These are phyloP conservation scores for Thalpophila matura DNA, from an alignment of 2,888 invertebrate species.

Conservation along the genomic window DNA sequence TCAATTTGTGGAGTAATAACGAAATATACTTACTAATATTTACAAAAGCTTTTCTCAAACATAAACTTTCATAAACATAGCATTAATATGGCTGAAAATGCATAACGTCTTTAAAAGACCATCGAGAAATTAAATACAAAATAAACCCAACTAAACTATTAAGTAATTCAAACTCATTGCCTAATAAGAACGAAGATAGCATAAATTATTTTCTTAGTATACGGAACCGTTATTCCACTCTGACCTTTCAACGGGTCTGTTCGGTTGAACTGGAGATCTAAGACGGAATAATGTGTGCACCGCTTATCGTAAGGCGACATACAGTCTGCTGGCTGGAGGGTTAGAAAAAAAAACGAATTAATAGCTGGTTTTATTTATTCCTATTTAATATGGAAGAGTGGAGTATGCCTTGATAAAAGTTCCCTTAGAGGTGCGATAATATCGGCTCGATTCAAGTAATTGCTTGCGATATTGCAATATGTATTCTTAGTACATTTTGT, in stretches of 20 bases:
- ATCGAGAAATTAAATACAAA: neutral
- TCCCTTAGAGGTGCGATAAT: too few relatives aligned
- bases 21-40: too few relatives aligned
- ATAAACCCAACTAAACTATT: slow-evolving; percentile 13
- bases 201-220: slow-evolving; percentile 46
- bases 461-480: too few relatives aligned
- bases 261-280: slow-evolving; percentile 67
- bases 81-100: too few relatives aligned
- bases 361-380: slow-evolving; percentile 2
- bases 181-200: slow-evolving; percentile 35
- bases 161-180: slow-evolving; percentile 42
- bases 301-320: slow-evolving; percentile 82
- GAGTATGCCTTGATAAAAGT: too few relatives aligned
- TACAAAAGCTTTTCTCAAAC: too few relatives aligned
- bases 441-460: too few relatives aligned
- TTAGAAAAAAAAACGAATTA: slow-evolving; percentile 41
- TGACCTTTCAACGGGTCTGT: slow-evolving; percentile 58
- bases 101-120: too few relatives aligned
- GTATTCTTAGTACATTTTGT: too few relatives aligned
- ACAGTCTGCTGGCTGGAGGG: slow-evolving; percentile 68
- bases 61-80: too few relatives aligned
- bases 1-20: too few relatives aligned
- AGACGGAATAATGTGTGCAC: slow-evolving; percentile 83
- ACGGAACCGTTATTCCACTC: slow-evolving; percentile 37
- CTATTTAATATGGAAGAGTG: neutral